Evolutionary conservation across 2,113 vertebrate genomes (phyloP).

Genomic region (Octodon degus): DNA sequence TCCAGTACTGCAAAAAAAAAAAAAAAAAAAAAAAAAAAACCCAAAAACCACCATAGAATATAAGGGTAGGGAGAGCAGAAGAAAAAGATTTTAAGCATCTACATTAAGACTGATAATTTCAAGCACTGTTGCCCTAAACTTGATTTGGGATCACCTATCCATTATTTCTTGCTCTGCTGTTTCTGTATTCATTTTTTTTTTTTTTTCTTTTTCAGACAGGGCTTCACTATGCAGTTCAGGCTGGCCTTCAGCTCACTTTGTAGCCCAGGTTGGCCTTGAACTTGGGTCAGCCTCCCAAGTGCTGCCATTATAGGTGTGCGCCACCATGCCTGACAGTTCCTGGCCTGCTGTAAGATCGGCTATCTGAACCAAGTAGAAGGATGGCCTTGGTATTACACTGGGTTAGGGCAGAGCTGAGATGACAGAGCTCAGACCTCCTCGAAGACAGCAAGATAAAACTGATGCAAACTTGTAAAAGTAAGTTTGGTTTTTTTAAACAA

Average conservation of each 20-base stretch:
- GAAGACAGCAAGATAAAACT: background rate
- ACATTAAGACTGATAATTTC: background rate
- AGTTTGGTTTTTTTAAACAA: background rate
- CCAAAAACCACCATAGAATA: background rate
- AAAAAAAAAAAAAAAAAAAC: no score
- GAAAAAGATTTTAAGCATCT: background rate
- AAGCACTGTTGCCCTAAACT: rapidly evolving
- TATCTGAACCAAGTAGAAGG: background rate
- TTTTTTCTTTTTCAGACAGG: background rate
- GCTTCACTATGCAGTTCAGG: background rate
- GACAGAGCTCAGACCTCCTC: background rate
- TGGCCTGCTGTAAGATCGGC: background rate
- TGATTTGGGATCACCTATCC: background rate
- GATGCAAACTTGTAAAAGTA: background rate
- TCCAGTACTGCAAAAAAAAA: no score
- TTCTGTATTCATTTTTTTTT: background rate
- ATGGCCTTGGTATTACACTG: background rate
- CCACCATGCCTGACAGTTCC: background rate
- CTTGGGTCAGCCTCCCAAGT: background rate
- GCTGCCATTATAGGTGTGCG: background rate
- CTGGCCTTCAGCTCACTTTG: background rate
- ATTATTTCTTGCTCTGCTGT: background rate
- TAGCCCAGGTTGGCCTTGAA: background rate
- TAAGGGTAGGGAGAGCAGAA: background rate
- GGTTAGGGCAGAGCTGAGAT: background rate